These are phyloP conservation scores for Andrena camellia DNA, from an alignment of 2,888 invertebrate genomes.

Conservation along the genomic window DNA sequence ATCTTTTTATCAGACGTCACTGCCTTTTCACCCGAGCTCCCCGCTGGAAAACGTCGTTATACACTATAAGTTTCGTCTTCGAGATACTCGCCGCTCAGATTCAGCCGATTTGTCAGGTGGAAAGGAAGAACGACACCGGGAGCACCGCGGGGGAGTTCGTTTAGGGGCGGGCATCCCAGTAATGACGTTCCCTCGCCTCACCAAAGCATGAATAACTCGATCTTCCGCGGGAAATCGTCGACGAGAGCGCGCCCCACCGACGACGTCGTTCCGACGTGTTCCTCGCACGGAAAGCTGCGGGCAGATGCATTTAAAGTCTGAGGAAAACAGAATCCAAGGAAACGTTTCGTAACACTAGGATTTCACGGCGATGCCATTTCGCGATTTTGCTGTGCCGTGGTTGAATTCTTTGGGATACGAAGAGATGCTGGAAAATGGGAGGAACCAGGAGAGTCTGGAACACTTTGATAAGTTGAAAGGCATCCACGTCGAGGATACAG, in stretches of 20 bases:
- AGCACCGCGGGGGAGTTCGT: constrained; percentile 3
- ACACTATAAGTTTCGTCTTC: constrained; percentile 52
- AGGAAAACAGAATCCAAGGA: neutral
- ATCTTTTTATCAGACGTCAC: constrained; percentile 41
- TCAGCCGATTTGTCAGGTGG: constrained; percentile 59
- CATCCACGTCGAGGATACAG: neutral
- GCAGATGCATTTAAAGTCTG: constrained; percentile 32
- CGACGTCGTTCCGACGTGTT: constrained; percentile 11
- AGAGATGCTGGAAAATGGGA: neutral
- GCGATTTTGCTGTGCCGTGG: neutral
- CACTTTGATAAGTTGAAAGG: neutral
- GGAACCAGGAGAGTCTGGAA: neutral
- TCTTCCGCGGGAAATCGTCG: constrained; percentile 29
- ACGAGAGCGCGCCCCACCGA: constrained; percentile 15
- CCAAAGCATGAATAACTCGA: constrained; percentile 53
- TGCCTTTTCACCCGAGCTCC: constrained; percentile 41
- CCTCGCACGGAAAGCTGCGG: constrained; percentile 2
- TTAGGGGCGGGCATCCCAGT: constrained; percentile 24
- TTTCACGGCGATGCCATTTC: constrained; percentile 15
- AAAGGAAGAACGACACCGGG: constrained; percentile 22
- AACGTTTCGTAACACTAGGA: neutral
- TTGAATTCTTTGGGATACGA: no score
- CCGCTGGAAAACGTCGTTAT: constrained; percentile 54
- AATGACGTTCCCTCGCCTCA: constrained; percentile 47
- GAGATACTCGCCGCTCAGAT: constrained; percentile 43